These are phyloP conservation scores for Platyrinchus mystaceus DNA, from an alignment of 2,797 vertebrate species.

Conservation along the genomic window DNA sequence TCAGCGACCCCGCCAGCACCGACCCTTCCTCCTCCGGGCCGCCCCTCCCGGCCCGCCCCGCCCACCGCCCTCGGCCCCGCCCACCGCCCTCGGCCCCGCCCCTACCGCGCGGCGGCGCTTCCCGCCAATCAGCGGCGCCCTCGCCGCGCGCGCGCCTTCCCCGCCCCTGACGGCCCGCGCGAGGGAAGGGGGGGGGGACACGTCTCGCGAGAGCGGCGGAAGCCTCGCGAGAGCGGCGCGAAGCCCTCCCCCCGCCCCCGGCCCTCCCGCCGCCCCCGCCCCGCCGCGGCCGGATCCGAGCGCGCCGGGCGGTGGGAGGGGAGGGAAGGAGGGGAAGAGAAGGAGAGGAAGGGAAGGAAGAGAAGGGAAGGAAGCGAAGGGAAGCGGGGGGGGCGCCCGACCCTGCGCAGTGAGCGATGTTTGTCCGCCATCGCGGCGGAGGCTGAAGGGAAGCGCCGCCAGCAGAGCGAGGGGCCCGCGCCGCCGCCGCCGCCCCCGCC, in stretches of 20 bases:
- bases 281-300: conserved; percentile 65
- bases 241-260: not conserved
- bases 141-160: not conserved
- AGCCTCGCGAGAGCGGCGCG: not conserved
- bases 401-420: conserved; percentile 86
- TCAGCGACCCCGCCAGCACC: no score
- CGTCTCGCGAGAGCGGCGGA: conserved; percentile 47
- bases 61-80: not conserved
- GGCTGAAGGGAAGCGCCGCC: conserved; percentile 71
- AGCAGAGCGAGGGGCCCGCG: conserved; percentile 41
- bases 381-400: conserved; percentile 64
- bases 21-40: no score
- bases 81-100: not conserved
- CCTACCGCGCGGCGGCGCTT: not conserved
- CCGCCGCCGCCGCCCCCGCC: not conserved
- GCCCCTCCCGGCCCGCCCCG: no score
- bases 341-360: conserved; percentile 39
- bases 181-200: not conserved
- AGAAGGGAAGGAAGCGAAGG: conserved; percentile 54
- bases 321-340: conserved; percentile 26
- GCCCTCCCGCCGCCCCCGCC: conserved; percentile 66
- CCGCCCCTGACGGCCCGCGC: not conserved
- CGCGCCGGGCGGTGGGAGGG: conserved; percentile 34
- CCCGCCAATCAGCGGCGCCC: conserved; percentile 45
- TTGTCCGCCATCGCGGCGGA: conserved; percentile 91